Evolutionary conservation across 2,113 vertebrate genomes (phyloP).

Genomic region (Picathartes gymnocephalus): DNA sequence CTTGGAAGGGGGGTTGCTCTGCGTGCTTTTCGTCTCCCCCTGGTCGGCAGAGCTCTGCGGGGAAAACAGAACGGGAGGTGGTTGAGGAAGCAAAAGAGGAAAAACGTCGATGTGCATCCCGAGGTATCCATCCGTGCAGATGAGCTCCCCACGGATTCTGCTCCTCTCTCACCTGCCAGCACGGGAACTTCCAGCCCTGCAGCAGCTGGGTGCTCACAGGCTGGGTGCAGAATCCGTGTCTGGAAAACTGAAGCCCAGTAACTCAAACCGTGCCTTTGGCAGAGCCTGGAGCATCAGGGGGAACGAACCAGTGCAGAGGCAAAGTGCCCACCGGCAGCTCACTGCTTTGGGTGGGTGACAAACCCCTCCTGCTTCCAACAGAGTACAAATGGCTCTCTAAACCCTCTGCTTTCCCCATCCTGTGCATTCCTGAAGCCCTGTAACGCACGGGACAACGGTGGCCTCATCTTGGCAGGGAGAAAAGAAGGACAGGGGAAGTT

Average conservation of each 20-base stretch:
- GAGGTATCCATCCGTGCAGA: accelerated
- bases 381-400: background rate
- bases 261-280: accelerated
- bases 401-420: background rate
- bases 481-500: background rate
- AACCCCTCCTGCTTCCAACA: background rate
- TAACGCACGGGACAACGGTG: background rate
- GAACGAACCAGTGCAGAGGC: accelerated
- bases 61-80: background rate
- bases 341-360: background rate
- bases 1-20: constrained; percentile 85
- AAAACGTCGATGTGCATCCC: accelerated
- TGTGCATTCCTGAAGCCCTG: background rate
- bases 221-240: background rate
- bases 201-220: background rate
- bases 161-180: background rate
- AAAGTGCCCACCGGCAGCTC: background rate
- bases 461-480: background rate
- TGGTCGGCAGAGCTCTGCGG: constrained; percentile 88
- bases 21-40: constrained; percentile 84
- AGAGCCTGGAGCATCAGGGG: background rate
- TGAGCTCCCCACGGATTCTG: accelerated
- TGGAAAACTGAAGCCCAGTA: background rate
- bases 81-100: background rate
- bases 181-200: accelerated